Base-by-base conservation (phyloP, 37 sponge, comb jelly and placozoan genomes). In the Haliclona indistincta region DNA sequence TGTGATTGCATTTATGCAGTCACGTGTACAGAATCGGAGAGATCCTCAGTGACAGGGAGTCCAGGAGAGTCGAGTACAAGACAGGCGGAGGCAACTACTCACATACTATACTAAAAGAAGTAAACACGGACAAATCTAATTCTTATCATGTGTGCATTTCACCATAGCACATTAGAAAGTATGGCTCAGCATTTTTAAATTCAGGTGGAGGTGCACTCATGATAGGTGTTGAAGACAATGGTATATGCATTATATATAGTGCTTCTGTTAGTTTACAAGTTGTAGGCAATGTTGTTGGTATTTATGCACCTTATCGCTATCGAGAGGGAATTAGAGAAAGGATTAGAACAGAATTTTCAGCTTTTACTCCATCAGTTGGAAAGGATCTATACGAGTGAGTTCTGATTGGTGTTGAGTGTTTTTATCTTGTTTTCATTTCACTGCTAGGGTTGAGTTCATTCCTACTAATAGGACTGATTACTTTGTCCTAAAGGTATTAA, bases 131-230 rank as follows among this genome's bases (percentile, higher is more conserved):
- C 6, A 38, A 11, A 68, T 49, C 11, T 49, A 49, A 11, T 58
- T 6, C 8, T 65, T 65, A 5, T 37, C 25, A 66, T 28, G 63
- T 22, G 15, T 35, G 36, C 8, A 13, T 19, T 25, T 36, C 7
- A 26, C 25, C 25, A 15, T 64, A 77, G 67, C 82, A 80, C 23
- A 62, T 87, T 5, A 42, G 60, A 30, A 80, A 68, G 53, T 87
- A 87, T 81, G 87, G 87, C 25, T 80, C 82, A 1, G 87, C 87
- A 0, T 87, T 81, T 39, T 56, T 87, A 13, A 87, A 87, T 61
- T 80, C 81, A 43, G 58, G 70, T 33, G 87, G 87, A 4, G 87
- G 87, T 10, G 62, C 68, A 20, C 74, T 87, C 11, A 63, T 54
- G 20, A 43, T 87, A 56, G 87, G 87, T 40, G 82, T 87, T 2